Percentiles rank a stretch among this genome's conserved stretches.
phyloP scores from a whole-genome alignment of 2,797 vertebrate genomes.

The Nannoperca obscura region DNA sequence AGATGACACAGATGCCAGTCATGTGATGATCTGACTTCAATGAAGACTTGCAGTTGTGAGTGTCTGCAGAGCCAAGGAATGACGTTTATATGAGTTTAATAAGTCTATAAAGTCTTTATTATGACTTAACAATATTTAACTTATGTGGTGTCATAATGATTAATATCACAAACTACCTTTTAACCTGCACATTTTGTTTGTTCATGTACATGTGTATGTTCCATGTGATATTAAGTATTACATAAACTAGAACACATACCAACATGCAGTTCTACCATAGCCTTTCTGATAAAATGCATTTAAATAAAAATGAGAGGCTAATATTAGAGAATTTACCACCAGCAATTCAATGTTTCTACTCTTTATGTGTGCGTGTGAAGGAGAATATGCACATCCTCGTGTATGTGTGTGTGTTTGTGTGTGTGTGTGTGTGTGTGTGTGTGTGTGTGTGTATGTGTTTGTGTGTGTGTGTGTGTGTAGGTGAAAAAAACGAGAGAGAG shows the following conservation, averaged over 20 bases:
- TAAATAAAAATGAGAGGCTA: conserved; percentile 23
- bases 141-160: not conserved
- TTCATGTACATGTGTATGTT: conserved; percentile 9
- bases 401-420: not conserved
- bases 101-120: not conserved
- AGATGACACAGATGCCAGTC: conserved; percentile 37
- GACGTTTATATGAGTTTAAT: not conserved
- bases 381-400: not conserved
- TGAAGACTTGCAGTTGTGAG: conserved; percentile 10
- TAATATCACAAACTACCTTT: not conserved
- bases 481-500: conserved; percentile 14
- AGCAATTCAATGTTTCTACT: not conserved
- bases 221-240: not conserved
- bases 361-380: not conserved
- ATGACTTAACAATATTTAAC: conserved; percentile 1
- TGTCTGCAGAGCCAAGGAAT: not conserved
- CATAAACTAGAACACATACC: not conserved
- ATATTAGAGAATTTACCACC: conserved; percentile 29
- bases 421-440: not conserved
- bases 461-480: conserved; percentile 3
- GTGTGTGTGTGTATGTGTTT: conserved; percentile 14
- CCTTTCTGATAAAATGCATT: conserved; percentile 11
- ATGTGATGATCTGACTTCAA: conserved; percentile 30
- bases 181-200: not conserved
- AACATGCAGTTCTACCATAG: not conserved